These are phyloP conservation scores for Emberiza fucata DNA, from an alignment of 2,113 vertebrate genomes.

Conservation along the genomic window DNA sequence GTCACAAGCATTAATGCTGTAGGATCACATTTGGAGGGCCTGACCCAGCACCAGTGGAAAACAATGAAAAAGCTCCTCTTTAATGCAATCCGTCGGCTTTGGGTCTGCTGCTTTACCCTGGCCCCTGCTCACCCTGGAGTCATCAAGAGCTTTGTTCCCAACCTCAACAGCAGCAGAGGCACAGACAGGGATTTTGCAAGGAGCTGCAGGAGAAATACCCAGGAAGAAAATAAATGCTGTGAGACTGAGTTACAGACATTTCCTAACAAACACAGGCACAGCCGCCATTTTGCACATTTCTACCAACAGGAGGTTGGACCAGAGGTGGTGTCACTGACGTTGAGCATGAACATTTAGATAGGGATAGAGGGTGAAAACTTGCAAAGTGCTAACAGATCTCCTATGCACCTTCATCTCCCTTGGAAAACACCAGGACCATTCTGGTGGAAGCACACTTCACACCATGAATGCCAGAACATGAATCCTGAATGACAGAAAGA, in stretches of 20 bases:
- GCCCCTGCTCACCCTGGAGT: not conserved
- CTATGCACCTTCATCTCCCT: not conserved
- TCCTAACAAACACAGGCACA: not conserved
- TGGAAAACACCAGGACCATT: not conserved
- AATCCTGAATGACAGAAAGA: slow-evolving; percentile 64
- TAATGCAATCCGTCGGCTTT: not conserved
- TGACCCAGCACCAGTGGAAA: not conserved
- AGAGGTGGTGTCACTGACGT: not conserved
- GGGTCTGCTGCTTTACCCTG: not conserved
- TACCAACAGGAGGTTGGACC: not conserved
- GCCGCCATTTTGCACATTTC: not conserved
- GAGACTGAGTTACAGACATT: not conserved
- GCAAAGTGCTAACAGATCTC: not conserved
- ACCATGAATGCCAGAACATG: slow-evolving; percentile 54
- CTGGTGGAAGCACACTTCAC: slow-evolving; percentile 56
- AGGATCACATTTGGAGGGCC: not conserved
- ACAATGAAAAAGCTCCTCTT: not conserved
- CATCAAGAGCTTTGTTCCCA: not conserved
- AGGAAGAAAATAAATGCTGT: not conserved
- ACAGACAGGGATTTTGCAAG: not conserved
- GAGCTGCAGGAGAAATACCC: not conserved
- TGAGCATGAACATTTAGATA: not conserved
- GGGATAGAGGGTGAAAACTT: not conserved
- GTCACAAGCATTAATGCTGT: not conserved
- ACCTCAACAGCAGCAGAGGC: not conserved